These are phyloP conservation scores for Echeneis naucrates DNA, from an alignment of 2,797 vertebrate species.

Conservation along the genomic window DNA sequence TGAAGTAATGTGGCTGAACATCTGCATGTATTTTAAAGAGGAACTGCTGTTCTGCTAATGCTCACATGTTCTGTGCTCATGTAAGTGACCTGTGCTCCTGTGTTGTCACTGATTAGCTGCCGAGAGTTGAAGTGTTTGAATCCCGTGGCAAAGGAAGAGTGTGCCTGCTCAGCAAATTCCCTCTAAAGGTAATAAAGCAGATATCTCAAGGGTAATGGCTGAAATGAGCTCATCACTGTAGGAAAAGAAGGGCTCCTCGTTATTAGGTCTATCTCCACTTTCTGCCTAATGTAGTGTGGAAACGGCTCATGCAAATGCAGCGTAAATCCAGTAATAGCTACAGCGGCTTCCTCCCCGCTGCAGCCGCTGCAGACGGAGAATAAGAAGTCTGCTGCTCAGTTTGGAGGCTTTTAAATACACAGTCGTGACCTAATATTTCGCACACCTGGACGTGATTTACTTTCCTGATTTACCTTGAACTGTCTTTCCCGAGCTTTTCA, in stretches of 20 bases:
- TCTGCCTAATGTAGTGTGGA: constrained; percentile 72
- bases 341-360: constrained; percentile 18
- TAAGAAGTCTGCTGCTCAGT: constrained; percentile 24
- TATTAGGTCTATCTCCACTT: constrained; percentile 57
- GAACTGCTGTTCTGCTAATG: neutral
- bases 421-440: constrained; percentile 8
- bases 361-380: constrained; percentile 18
- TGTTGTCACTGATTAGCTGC: constrained; percentile 2
- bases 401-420: constrained; percentile 19
- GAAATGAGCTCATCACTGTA: constrained; percentile 66
- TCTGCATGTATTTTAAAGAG: neutral
- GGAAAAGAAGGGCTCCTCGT: constrained; percentile 47
- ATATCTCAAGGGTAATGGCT: constrained; percentile 68
- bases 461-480: constrained; percentile 22
- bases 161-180: constrained; percentile 56
- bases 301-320: constrained; percentile 61
- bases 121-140: constrained; percentile 28
- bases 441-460: constrained; percentile 20
- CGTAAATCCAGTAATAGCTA: constrained; percentile 47
- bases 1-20: neutral
- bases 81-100: neutral
- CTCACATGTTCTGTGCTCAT: neutral
- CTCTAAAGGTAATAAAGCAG: constrained; percentile 51
- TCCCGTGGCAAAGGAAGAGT: constrained; percentile 31
- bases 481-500: constrained; percentile 25